Percentiles rank a stretch among this genome's conserved stretches.
Conservation (phyloP, 1,140 invertebrate species). For the Pseudobourletiella spinata region DNA sequence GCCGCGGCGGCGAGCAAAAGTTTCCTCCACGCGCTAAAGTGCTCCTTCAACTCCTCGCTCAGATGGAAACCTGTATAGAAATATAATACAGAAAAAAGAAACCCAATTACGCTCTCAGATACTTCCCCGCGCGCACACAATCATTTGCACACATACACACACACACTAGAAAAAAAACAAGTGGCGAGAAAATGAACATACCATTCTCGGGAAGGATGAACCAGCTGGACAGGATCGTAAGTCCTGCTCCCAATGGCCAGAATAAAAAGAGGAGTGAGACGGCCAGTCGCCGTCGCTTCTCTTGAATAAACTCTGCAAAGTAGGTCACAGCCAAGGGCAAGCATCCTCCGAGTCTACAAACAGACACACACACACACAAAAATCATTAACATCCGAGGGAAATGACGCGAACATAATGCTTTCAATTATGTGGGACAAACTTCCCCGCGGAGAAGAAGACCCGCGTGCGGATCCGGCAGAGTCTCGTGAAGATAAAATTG, state of each 20-base stretch:
- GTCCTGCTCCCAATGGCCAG: conserved; percentile 34
- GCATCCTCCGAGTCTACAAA: conserved; percentile 32
- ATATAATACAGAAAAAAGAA: no score
- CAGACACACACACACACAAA: no score
- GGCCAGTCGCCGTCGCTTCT: conserved; percentile 26
- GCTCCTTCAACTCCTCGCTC: conserved; percentile 33
- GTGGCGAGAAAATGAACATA: no score
- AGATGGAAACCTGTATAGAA: conserved; percentile 29
- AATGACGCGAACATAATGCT: background rate
- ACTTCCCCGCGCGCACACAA: no score
- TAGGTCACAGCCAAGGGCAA: conserved; percentile 33
- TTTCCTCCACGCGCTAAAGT: conserved; percentile 33
- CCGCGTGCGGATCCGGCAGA: no score
- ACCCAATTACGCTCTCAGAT: no score
- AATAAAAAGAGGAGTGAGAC: conserved; percentile 28
- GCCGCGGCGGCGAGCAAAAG: conserved; percentile 32
- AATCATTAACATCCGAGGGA: background rate
- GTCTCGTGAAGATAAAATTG: no score
- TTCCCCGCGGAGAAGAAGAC: no score
- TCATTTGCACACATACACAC: no score
- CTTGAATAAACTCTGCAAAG: conserved; percentile 34
- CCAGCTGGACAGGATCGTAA: conserved; percentile 32
- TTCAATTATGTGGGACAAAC: no score
- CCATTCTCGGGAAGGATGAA: conserved; percentile 35
- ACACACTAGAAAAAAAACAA: no score